phyloP scores from a whole-genome alignment of 2,797 vertebrate genomes.

The Halcyon smyrnensis region DNA sequence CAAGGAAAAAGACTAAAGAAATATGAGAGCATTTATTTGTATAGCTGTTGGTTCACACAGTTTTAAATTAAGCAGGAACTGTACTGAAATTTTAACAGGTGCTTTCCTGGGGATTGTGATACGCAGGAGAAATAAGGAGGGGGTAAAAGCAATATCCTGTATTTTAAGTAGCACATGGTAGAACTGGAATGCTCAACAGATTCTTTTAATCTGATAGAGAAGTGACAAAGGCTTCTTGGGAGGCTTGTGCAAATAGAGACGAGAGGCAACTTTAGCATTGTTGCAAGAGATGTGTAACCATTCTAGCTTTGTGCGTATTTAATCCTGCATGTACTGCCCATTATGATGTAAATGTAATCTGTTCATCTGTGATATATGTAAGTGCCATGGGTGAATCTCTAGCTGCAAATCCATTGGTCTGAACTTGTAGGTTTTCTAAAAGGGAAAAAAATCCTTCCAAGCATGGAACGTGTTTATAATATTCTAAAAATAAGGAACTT shows the following conservation, averaged over 20 bases:
- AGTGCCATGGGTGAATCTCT: background rate
- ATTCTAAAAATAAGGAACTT: background rate
- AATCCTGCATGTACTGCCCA: background rate
- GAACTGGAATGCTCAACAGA: background rate
- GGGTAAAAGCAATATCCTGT: background rate
- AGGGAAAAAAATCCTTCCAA: background rate
- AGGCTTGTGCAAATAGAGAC: background rate
- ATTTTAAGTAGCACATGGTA: background rate
- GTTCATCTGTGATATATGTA: background rate
- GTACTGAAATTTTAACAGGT: background rate
- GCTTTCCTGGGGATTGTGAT: background rate
- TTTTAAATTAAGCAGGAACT: background rate
- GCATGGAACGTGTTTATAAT: background rate
- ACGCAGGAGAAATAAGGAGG: background rate
- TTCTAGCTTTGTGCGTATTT: background rate
- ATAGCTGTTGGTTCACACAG: background rate
- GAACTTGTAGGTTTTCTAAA: background rate
- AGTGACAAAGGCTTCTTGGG: background rate
- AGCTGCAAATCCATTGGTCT: background rate
- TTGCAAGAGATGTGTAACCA: background rate
- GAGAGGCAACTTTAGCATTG: background rate
- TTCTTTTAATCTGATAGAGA: background rate
- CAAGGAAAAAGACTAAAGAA: background rate
- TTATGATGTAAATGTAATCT: slow-evolving; percentile 22
- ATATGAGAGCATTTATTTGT: background rate